A percentile compares a stretch with the other conserved stretches of the same genome.
phyloP scores from a whole-genome alignment of 2,888 invertebrate genomes.

The Hirudinaria manillensis region DNA sequence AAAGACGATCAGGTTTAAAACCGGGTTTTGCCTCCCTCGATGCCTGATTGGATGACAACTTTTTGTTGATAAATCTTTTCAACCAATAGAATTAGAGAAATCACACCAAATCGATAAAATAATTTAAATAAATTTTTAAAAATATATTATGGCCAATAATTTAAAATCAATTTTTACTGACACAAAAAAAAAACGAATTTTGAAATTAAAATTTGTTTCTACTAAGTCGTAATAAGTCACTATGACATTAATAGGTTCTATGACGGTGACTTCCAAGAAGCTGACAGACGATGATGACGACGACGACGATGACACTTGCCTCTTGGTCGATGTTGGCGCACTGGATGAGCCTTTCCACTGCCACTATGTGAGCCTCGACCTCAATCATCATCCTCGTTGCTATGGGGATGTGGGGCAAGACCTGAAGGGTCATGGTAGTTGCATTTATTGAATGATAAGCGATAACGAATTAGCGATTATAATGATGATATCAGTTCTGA shows the following conservation, averaged over 20 bases:
- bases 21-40: constrained; percentile 1
- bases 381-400: constrained; percentile 34
- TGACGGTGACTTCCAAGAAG: too few species aligned
- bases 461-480: not conserved
- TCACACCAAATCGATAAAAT: not conserved
- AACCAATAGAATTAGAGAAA: too few species aligned
- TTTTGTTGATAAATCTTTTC: not conserved
- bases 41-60: not conserved
- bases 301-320: too few species aligned
- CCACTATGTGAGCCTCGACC: constrained; percentile 38
- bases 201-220: too few species aligned
- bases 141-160: not conserved
- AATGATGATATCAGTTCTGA: not conserved
- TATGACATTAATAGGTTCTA: too few species aligned
- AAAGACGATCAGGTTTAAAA: constrained; percentile 34
- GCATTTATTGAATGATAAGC: not conserved
- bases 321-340: constrained; percentile 31
- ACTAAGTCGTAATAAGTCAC: too few species aligned
- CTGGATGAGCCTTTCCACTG: constrained; percentile 36
- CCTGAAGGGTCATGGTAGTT: not conserved
- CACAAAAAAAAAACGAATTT: not conserved
- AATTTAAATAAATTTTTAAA: not conserved
- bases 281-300: too few species aligned
- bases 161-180: not conserved
- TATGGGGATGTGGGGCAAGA: constrained; percentile 32